phyloP scores from a whole-genome alignment of 2,113 vertebrate genomes.

The Bungarus multicinctus region DNA sequence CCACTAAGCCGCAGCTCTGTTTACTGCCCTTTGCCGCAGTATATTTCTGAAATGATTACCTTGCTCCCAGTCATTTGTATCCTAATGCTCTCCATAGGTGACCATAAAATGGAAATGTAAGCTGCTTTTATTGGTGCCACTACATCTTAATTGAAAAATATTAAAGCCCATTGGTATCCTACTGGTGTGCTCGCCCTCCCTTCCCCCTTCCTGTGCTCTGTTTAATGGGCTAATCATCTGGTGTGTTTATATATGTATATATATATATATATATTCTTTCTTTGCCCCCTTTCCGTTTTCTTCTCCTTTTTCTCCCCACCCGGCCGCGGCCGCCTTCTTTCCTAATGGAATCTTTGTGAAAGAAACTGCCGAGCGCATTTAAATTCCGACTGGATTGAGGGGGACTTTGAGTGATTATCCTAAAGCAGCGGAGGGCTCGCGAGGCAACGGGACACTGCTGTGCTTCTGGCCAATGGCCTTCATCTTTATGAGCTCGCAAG shows the following conservation, averaged over 20 bases:
- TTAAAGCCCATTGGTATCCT: conserved; percentile 74
- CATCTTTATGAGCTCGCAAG: conserved; percentile 65
- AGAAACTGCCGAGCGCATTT: conserved; percentile 75
- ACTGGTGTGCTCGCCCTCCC: conserved; percentile 44
- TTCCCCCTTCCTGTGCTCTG: not conserved
- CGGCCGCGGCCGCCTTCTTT: too few relatives aligned
- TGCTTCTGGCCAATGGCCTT: conserved; percentile 67
- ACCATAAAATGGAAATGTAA: conserved; percentile 78
- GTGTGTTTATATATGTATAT: too few relatives aligned
- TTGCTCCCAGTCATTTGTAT: conserved; percentile 78
- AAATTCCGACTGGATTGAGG: conserved; percentile 71
- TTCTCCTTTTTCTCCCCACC: too few relatives aligned
- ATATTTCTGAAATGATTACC: conserved; percentile 78
- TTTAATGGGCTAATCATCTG: conserved; percentile 75
- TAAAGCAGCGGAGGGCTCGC: conserved; percentile 66
- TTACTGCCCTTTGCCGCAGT: conserved; percentile 73
- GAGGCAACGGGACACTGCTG: conserved; percentile 73
- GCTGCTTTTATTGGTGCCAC: conserved; percentile 75
- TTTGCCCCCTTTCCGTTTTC: not conserved
- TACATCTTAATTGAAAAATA: conserved; percentile 82
- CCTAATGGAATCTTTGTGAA: conserved; percentile 71
- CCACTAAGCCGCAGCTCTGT: conserved; percentile 70
- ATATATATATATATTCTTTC: conserved; percentile 10
- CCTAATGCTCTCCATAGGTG: conserved; percentile 78
- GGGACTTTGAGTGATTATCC: conserved; percentile 74